Evolutionary conservation across 2,113 vertebrate genomes (phyloP), one percentile per base, ranked within the genome.

Genomic region (Xiphias gladius): DNA sequence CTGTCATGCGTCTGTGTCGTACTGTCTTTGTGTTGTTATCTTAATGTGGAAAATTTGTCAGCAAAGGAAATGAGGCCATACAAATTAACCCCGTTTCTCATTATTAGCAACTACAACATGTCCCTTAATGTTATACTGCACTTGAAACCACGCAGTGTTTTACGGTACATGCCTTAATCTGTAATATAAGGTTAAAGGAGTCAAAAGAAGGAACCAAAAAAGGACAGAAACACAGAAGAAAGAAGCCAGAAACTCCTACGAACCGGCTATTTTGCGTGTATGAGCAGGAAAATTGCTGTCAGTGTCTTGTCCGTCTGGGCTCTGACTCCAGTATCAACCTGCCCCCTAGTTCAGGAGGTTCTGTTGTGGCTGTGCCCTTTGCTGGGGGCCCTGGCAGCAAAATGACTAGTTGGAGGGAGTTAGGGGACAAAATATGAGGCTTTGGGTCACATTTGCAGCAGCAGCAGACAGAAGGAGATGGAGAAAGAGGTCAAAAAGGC

Each of bases 21-120:
- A 55, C 28, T 35, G 62, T 79, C 74, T 74, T 75, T 32, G 66
- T 71, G 77, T 73, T 81, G 68, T 80, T 73, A 80, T 76, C 61
- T 62, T 59, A 75, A 64, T 41, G 20, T 79, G 82, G 85, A 75
- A 69, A 82, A 80, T 62, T 17, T 84, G 58, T 71, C 71, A 62
- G 72, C 39, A 30, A 30, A 76, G 78, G 67, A 85, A 91, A 86
- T 48, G 75, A 90, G 88, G 86, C 48, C 76, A 79, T 83, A 86
- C 62, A 77, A 79, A 88, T 91, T 55, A 87, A 89, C 82, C 85
- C 62, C 7, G 14, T 79, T 76, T 46, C 39, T 71, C 46, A 46
- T 83, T 70, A n/a, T 66, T 67, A 69, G 50, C 19, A 77, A 32
- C 28, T 63, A 48, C 55, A 43, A 16, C 0, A 55, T 71, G 11